These are phyloP conservation scores for Heterotis niloticus DNA, from an alignment of 2,113 vertebrate species.

Conservation along the genomic window DNA sequence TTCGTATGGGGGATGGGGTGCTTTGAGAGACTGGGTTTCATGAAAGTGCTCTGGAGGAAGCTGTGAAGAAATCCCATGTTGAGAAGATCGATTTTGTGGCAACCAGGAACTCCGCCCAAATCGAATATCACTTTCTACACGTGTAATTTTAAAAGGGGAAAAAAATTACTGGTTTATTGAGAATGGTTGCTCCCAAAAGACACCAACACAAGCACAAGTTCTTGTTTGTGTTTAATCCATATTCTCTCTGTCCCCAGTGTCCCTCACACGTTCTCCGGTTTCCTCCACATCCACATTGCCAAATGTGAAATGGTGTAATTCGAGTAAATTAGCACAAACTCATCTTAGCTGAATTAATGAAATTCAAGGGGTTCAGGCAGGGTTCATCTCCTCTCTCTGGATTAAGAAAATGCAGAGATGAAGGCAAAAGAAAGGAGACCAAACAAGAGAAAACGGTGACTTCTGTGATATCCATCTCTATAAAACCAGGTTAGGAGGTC, in stretches of 20 bases:
- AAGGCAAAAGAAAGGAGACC: slow-evolving; percentile 51
- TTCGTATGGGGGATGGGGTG: neutral
- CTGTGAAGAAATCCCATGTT: neutral
- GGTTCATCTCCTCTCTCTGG: slow-evolving; percentile 51
- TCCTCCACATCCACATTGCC: neutral
- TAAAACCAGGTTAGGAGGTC: slow-evolving; percentile 58
- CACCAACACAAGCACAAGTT: too few relatives aligned
- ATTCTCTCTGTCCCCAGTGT: neutral
- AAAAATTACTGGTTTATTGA: neutral
- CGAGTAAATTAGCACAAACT: slow-evolving; percentile 32
- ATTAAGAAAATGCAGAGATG: slow-evolving; percentile 37
- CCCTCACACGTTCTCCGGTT: neutral
- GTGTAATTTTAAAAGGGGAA: neutral
- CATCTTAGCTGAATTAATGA: slow-evolving; percentile 62
- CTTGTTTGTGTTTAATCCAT: neutral
- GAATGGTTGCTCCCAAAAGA: neutral
- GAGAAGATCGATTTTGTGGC: neutral
- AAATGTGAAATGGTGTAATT: neutral
- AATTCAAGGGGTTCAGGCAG: slow-evolving; percentile 57
- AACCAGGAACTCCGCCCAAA: neutral
- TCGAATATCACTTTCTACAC: neutral
- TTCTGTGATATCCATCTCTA: slow-evolving; percentile 62
- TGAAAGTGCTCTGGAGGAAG: neutral
- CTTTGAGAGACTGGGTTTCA: neutral
- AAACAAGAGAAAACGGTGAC: slow-evolving; percentile 55